Evolutionary conservation across 1,140 invertebrate genomes (phyloP), one percentile per base, ranked within the genome.

Genomic region (Stenopsyche tienmushanensis): DNA sequence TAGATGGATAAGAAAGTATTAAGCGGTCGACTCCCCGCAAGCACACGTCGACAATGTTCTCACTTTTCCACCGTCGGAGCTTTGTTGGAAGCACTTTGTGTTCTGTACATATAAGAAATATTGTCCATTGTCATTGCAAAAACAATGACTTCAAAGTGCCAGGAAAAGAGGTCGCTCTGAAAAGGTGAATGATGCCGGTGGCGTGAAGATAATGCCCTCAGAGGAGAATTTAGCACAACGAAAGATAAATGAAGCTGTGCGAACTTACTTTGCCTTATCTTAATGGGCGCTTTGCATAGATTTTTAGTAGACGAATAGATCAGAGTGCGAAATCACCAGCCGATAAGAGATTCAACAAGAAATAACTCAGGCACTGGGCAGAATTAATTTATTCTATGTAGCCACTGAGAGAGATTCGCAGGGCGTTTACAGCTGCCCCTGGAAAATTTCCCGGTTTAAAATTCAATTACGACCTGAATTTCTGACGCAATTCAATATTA

Each of bases 181-280:
- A 57, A 57, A 57, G 54, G 54, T 57, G 54, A 57, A 57, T 18
- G 41, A 57, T 57, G 54, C 24, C 54, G 39, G 41, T 41, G 54
- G 54, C 44, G 54, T 57, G 39, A 44, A 57, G 54, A 57, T 57
- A 57, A 39, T 44, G 54, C 44, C 41, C 54, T n/a, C 20, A 17
- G 3, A 10, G 8, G 8, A 23, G 20, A 20, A 57, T 57, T 57
- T 44, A 57, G 34, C 21, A 13, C 3, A n/a, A 15, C 54, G 13
- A 25, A 9, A 26, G 24, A 53, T 53, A 53, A 53, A 21, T 7
- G 23, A 17, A 57, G 8, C 18, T 24, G 20, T 20, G 34, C 24
- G 44, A 57, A 57, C 54, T 57, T 57, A 1, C 2, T 29, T 5
- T n/a, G 10, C 10, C 54, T 57, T 57, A 57, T 57, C 54, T 57